Conservation (phyloP, 2,888 invertebrate species). For the Ophion slaviceki region DNA sequence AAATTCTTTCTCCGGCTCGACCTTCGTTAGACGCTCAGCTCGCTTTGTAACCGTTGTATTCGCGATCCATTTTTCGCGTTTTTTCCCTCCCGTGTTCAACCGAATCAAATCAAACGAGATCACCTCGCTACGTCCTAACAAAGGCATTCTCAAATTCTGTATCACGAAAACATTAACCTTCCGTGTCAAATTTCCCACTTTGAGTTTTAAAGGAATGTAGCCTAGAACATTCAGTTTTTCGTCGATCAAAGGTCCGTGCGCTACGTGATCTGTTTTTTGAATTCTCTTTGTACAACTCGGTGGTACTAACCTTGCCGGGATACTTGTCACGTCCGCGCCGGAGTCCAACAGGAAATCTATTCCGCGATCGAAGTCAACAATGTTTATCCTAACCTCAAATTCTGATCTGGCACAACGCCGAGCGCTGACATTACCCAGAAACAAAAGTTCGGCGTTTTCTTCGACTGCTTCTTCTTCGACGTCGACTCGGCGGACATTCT, state of each 20-base stretch:
- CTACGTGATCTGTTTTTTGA: slow-evolving; percentile 17
- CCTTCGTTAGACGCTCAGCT: neutral
- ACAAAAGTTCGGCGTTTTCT: neutral
- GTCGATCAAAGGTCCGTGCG: neutral
- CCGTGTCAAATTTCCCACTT: too few species aligned
- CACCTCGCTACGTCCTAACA: slow-evolving; percentile 11
- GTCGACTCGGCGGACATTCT: slow-evolving; percentile 24
- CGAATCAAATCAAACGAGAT: slow-evolving; percentile 16
- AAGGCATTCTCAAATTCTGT: slow-evolving; percentile 9
- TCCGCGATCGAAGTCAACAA: slow-evolving; percentile 6
- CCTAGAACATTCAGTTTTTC: slow-evolving; percentile 30
- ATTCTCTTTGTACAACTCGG: slow-evolving; percentile 2
- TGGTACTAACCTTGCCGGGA: slow-evolving; percentile 9
- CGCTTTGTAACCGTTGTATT: slow-evolving; percentile 5
- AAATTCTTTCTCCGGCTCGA: slow-evolving; percentile 58
- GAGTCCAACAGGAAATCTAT: slow-evolving; percentile 12
- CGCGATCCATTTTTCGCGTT: slow-evolving; percentile 28
- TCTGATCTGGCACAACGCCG: neutral
- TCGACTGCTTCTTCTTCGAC: slow-evolving; percentile 5
- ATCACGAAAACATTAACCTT: neutral
- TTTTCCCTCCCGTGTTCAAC: slow-evolving; percentile 1
- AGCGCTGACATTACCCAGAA: slow-evolving; percentile 10
- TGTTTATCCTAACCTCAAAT: slow-evolving; percentile 1
- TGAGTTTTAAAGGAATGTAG: neutral
- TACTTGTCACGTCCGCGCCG: slow-evolving; percentile 12